Conservation (phyloP, 1,140 invertebrate species). For the Papilio helenus region DNA sequence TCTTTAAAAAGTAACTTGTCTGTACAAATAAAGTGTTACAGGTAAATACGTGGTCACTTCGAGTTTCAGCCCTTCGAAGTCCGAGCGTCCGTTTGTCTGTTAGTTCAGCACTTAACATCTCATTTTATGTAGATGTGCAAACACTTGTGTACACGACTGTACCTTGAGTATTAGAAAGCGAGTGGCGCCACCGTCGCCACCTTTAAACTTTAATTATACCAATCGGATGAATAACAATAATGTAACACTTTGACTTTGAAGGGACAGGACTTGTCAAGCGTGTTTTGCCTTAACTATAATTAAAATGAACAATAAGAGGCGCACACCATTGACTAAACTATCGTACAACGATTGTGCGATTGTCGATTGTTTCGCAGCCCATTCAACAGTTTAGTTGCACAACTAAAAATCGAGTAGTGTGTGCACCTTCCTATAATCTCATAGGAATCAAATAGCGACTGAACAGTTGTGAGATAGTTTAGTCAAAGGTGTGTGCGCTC, state of each 20-base stretch:
- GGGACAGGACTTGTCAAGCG: background rate
- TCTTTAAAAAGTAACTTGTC: background rate
- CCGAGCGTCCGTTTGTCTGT: background rate
- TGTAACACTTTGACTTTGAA: conserved; percentile 35
- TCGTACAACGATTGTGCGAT: too few species aligned
- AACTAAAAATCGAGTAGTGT: too few species aligned
- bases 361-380: too few species aligned
- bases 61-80: background rate
- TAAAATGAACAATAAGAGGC: background rate
- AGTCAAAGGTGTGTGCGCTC: too few species aligned
- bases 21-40: background rate
- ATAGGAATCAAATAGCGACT: too few species aligned
- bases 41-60: background rate
- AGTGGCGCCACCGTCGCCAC: conserved; percentile 49
- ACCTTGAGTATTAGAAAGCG: conserved; percentile 52
- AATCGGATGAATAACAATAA: conserved; percentile 49
- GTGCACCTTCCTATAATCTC: too few species aligned
- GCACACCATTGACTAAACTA: background rate
- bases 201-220: conserved; percentile 57
- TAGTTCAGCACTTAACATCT: background rate
- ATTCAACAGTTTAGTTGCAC: too few species aligned
- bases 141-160: conserved; percentile 29
- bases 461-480: too few species aligned
- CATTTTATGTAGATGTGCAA: conserved; percentile 21
- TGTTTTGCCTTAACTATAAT: background rate